phyloP scores from a whole-genome alignment of 2,113 vertebrate species.

The Melanerpes formicivorus region DNA sequence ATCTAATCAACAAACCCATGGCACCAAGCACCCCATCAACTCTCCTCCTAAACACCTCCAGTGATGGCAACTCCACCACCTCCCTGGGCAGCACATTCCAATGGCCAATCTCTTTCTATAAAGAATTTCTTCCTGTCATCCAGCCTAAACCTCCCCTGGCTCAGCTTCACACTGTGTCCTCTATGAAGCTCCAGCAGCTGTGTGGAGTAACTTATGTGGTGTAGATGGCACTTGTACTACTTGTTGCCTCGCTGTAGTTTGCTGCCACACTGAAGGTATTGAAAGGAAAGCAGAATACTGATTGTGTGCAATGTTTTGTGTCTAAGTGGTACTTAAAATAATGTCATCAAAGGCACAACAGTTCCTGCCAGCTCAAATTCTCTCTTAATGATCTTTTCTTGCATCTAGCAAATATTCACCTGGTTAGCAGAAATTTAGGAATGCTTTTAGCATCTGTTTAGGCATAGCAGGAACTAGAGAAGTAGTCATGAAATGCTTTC shows the following conservation, averaged over 20 bases:
- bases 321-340: not conserved
- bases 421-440: not conserved
- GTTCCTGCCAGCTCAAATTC: not conserved
- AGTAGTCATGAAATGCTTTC: not conserved
- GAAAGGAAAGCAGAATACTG: not conserved
- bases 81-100: too few relatives aligned
- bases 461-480: not conserved
- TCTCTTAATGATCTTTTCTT: not conserved
- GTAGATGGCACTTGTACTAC: not conserved
- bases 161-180: too few relatives aligned
- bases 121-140: too few relatives aligned
- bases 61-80: too few relatives aligned
- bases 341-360: not conserved
- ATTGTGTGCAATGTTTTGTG: not conserved
- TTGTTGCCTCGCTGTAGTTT: not conserved
- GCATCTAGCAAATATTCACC: not conserved
- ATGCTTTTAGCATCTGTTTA: not conserved
- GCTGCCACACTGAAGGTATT: not conserved
- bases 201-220: accelerated
- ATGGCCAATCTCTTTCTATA: too few relatives aligned
- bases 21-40: too few relatives aligned
- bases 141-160: too few relatives aligned
- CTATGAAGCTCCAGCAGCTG: not conserved
- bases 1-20: too few relatives aligned
- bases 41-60: too few relatives aligned